Conservation (phyloP, 1,140 invertebrate species). For the Drosophila saltans region DNA sequence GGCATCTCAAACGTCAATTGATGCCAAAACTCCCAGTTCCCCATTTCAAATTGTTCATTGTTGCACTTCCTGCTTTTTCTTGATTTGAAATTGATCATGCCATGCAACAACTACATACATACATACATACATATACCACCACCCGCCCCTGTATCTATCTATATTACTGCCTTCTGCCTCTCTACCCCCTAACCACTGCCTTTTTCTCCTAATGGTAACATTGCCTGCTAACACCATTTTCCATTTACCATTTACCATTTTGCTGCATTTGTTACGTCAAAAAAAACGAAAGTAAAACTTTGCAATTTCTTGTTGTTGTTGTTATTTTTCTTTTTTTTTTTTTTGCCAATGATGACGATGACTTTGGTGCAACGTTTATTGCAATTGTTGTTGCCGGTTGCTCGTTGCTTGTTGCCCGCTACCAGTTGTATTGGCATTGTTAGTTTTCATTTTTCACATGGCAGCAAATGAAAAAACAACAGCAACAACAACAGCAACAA, state of each 20-base stretch:
- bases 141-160: neutral
- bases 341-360: constrained; percentile 28
- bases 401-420: constrained; percentile 26
- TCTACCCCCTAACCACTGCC: neutral
- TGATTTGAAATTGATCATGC: constrained; percentile 54
- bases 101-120: constrained; percentile 48
- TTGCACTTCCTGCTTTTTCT: constrained; percentile 66
- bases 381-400: constrained; percentile 20
- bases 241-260: constrained; percentile 54
- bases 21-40: neutral
- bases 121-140: neutral
- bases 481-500: neutral
- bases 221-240: constrained; percentile 81
- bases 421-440: constrained; percentile 71
- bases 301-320: constrained; percentile 40
- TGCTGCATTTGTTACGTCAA: constrained; percentile 67
- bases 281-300: constrained; percentile 78
- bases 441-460: constrained; percentile 67
- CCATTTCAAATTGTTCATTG: constrained; percentile 29
- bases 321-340: neutral
- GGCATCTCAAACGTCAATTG: neutral
- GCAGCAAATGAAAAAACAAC: neutral
- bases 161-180: neutral
- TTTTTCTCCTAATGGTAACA: constrained; percentile 51
- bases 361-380: constrained; percentile 63